Evolutionary conservation across 1,140 invertebrate species (phyloP).

Genomic region (Arctopsyche grandis): DNA sequence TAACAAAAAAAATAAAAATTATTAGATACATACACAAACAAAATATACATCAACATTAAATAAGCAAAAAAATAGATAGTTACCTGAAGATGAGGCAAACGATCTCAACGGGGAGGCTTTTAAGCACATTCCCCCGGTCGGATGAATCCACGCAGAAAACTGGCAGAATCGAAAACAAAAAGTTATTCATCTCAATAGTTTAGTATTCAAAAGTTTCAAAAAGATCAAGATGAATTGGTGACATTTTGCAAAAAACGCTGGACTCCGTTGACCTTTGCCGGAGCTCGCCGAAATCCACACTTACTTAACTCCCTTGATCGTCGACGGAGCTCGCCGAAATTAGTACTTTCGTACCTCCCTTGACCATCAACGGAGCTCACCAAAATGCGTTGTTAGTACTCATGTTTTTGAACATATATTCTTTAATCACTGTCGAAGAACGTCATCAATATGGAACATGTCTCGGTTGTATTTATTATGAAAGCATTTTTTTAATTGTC

Average conservation of each 20-base stretch:
- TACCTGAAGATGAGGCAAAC: slow-evolving; percentile 27
- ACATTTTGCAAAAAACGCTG: background rate
- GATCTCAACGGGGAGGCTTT: slow-evolving; percentile 1
- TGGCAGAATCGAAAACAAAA: background rate
- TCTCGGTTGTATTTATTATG: too few species aligned
- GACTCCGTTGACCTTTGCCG: background rate
- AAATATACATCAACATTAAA: background rate
- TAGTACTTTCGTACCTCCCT: too few species aligned
- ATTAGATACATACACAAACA: background rate
- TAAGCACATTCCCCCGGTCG: background rate
- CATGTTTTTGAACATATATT: too few species aligned
- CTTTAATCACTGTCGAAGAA: too few species aligned
- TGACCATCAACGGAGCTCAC: too few species aligned
- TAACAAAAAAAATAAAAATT: slow-evolving; percentile 32
- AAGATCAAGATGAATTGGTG: background rate
- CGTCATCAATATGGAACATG: too few species aligned
- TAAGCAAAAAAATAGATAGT: background rate
- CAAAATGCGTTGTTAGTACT: too few species aligned
- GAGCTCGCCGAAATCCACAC: background rate
- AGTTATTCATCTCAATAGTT: background rate
- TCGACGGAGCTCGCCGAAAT: background rate
- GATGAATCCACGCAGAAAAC: background rate
- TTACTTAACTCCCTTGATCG: background rate
- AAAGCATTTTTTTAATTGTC: too few species aligned
- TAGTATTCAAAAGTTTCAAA: background rate